Evolutionary conservation across 2,888 invertebrate genomes (phyloP), one percentile per base, ranked within the genome.

Genomic region (Apantesis nais): DNA sequence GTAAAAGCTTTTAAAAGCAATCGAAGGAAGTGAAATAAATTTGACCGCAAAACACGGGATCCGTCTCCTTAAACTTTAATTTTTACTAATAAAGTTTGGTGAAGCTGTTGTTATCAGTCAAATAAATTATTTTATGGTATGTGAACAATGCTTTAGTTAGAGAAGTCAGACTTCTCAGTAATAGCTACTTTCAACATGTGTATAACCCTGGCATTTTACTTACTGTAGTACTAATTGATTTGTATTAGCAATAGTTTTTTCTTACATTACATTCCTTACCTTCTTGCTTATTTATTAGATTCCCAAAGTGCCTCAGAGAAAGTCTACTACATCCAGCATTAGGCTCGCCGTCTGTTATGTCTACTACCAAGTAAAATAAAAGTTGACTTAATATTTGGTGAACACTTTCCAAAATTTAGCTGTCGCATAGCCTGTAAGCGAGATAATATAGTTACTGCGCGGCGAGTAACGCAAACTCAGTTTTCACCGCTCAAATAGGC

Each of bases 391-490:
- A 52, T 66, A 65, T 73, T 73, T 73, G 69, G 70, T 64, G 63
- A 62, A 74, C 67, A 72, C 70, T 76, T 71, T 67, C 78, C 76
- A 83, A 83, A 78, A 78, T 67, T 34, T 67, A 52, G 71, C 61
- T 77, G 71, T 74, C 67, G 66, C 77, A 69, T 75, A 77, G 66
- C 68, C 74, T 72, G 71, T 71, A 74, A 78, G 78, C 73, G 78
- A 75, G 80, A 76, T 85, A 87, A 88, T 80, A 74, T 81, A 83
- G 85, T 88, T 88, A 85, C 77, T 71, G 77, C 74, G 79, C 73
- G 83, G 81, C 75, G 72, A 66, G 75, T 70, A 74, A 74, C 76
- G 72, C 74, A 79, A 83, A 82, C 79, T 71, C 64, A 76, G 76
- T 82, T 81, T 80, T 68, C 76, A 63, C 75, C 65, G 44, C 41